These are phyloP conservation scores for Lacanobia wlatinum DNA, from an alignment of 2,888 invertebrate species.

Conservation along the genomic window DNA sequence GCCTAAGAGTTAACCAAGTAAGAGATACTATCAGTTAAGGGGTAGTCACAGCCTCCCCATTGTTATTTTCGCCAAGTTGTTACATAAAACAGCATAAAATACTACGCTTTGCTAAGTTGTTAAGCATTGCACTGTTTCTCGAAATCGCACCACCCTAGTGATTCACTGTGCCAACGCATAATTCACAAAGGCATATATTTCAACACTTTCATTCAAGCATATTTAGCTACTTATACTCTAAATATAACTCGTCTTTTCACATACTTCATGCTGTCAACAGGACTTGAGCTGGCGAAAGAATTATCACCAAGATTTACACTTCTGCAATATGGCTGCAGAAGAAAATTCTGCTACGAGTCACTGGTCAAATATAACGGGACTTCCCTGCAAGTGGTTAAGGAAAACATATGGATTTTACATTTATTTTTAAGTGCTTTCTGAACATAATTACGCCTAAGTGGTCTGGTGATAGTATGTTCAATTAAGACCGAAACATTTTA, in stretches of 20 bases:
- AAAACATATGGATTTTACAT: constrained; percentile 18
- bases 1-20: neutral
- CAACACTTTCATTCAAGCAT: constrained; percentile 12
- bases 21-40: neutral
- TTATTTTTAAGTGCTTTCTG: constrained; percentile 5
- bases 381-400: neutral
- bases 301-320: constrained; percentile 7
- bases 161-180: constrained; percentile 18
- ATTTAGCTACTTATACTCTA: constrained; percentile 1
- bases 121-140: neutral
- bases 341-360: constrained; percentile 44
- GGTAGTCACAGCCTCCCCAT: neutral
- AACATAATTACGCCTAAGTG: constrained; percentile 9
- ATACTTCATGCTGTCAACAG: constrained; percentile 19
- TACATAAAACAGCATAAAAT: too few relatives aligned
- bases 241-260: neutral
- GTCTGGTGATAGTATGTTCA: neutral
- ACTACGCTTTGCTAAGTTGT: too few relatives aligned
- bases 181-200: constrained; percentile 5
- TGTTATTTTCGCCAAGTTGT: neutral
- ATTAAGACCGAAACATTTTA: too few relatives aligned
- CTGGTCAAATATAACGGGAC: constrained; percentile 29
- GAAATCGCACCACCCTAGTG: neutral
- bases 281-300: neutral
- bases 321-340: constrained; percentile 7